Evolutionary conservation across 2,888 invertebrate genomes (phyloP).

Genomic region (Rhagium mordax): DNA sequence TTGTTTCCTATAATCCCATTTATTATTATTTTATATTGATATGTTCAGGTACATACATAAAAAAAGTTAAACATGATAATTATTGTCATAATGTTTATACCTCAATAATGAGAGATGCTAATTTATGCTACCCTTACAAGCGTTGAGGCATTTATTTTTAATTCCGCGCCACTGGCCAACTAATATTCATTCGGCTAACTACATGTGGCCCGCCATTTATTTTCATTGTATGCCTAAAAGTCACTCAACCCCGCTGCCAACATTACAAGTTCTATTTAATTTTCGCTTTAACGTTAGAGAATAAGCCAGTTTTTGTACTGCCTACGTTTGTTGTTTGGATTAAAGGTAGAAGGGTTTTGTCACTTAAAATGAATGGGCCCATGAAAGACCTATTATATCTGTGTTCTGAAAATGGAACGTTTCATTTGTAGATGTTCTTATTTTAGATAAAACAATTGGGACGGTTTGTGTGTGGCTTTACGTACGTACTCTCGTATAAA

Average conservation of each 20-base stretch:
- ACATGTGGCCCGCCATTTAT: not conserved
- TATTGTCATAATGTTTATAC: no score
- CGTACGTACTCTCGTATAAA: not conserved
- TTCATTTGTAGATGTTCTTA: conserved; percentile 11
- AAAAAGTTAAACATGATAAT: no score
- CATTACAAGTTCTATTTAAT: not conserved
- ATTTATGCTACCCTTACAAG: no score
- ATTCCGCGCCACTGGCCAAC: not conserved
- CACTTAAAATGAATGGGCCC: conserved; percentile 5
- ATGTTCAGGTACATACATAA: no score
- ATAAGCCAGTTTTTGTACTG: conserved; percentile 2
- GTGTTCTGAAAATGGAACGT: not conserved
- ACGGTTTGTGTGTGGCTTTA: not conserved
- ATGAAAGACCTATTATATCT: conserved; percentile 7
- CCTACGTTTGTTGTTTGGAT: conserved; percentile 1
- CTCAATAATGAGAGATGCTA: no score
- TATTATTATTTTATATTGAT: no score
- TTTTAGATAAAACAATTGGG: conserved; percentile 11
- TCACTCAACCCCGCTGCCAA: not conserved
- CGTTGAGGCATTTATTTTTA: not conserved
- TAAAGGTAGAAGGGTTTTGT: conserved; percentile 11
- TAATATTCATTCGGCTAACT: not conserved
- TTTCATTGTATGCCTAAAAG: not conserved
- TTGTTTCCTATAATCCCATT: no score
- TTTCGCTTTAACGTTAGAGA: conserved; percentile 4